Conservation (phyloP, 2,113 vertebrate species). For the Chiloscyllium plagiosum region DNA sequence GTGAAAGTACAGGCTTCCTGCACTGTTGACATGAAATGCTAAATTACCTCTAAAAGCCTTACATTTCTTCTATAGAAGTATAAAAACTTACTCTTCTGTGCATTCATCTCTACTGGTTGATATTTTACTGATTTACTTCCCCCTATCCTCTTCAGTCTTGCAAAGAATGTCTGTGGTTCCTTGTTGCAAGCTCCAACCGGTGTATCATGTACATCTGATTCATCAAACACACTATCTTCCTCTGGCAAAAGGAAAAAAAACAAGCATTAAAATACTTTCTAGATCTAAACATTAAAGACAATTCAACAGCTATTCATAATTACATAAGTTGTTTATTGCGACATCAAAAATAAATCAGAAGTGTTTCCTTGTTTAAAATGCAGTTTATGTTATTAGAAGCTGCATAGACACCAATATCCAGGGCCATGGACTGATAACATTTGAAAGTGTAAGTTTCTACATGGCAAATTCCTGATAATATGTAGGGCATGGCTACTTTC, state of each 20-base stretch:
- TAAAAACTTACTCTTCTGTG: slow-evolving; percentile 85
- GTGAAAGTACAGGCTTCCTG: background rate
- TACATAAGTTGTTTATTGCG: background rate
- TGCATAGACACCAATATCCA: background rate
- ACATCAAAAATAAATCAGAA: background rate
- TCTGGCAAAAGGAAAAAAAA: slow-evolving; percentile 60
- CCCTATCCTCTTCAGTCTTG: slow-evolving; percentile 94
- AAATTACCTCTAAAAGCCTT: background rate
- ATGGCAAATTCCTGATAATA: slow-evolving; percentile 2
- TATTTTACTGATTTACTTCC: slow-evolving; percentile 98
- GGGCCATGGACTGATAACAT: background rate
- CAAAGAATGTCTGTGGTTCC: slow-evolving; percentile 98
- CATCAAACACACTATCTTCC: slow-evolving; percentile 98
- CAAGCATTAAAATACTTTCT: background rate
- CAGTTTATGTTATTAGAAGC: too few relatives aligned
- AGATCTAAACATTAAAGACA: too few relatives aligned
- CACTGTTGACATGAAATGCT: background rate
- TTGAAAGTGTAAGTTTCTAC: background rate
- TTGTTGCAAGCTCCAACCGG: slow-evolving; percentile 91
- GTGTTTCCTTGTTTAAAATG: background rate
- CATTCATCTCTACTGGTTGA: slow-evolving; percentile 94
- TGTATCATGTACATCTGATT: slow-evolving; percentile 97
- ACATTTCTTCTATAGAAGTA: slow-evolving; percentile 44
- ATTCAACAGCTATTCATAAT: background rate
- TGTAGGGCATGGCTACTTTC: background rate